These are phyloP conservation scores for Drosophila kambysellisi DNA, from an alignment of 2,888 invertebrate species.

Conservation along the genomic window DNA sequence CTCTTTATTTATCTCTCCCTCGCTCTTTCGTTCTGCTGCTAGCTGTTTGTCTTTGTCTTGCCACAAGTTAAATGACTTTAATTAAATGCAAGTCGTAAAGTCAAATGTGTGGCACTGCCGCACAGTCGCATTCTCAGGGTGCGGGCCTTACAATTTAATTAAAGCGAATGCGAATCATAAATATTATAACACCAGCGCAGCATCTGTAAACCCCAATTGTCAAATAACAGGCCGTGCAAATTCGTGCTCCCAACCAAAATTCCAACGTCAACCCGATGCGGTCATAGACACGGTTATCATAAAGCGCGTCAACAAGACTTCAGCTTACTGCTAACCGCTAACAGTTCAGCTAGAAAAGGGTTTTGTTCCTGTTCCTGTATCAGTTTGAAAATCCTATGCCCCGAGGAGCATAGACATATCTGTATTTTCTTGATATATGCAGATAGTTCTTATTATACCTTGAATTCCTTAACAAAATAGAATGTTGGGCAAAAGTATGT, in stretches of 20 bases:
- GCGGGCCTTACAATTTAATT: conserved; percentile 67
- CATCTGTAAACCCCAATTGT: conserved; percentile 53
- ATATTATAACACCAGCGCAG: conserved; percentile 62
- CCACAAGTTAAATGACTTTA: conserved; percentile 69
- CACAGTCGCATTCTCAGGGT: conserved; percentile 38
- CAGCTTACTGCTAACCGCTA: background rate
- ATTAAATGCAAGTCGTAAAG: conserved; percentile 79
- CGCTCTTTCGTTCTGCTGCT: background rate
- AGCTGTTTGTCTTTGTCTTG: conserved; percentile 21
- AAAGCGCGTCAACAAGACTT: conserved; percentile 12
- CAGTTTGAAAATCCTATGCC: background rate
- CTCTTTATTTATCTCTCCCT: background rate
- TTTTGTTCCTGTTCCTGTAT: conserved; percentile 12
- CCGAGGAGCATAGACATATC: background rate
- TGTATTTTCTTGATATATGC: background rate
- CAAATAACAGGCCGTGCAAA: conserved; percentile 50
- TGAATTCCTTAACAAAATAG: background rate
- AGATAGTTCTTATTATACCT: background rate
- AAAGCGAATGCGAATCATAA: conserved; percentile 77
- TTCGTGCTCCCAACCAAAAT: background rate
- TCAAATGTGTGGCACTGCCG: conserved; percentile 63
- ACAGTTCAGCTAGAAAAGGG: background rate
- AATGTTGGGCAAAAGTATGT: background rate
- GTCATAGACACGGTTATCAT: conserved; percentile 1
- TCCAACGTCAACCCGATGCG: conserved; percentile 2